Evolutionary conservation across 2,797 vertebrate species (phyloP).

Genomic region (Phoebastria nigripes): DNA sequence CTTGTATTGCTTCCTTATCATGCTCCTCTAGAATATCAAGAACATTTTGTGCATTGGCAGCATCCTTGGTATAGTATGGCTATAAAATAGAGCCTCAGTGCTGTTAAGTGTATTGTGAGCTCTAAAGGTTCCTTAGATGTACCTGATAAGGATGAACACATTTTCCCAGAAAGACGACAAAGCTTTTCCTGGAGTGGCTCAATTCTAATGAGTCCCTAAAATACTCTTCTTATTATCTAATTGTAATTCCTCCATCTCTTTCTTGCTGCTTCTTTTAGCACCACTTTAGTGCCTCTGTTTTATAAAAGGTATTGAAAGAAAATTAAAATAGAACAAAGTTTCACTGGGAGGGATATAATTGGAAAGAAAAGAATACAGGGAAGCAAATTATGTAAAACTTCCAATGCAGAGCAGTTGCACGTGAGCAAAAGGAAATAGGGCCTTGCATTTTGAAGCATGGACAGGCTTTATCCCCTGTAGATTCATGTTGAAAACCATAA

Average conservation of each 20-base stretch:
- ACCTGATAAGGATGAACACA: background rate
- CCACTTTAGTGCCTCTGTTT: background rate
- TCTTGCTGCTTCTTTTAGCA: background rate
- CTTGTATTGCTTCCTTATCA: background rate
- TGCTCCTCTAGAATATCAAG: background rate
- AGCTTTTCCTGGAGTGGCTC: background rate
- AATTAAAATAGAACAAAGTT: background rate
- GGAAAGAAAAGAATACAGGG: background rate
- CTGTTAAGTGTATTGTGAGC: background rate
- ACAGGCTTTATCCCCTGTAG: background rate
- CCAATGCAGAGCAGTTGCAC: background rate
- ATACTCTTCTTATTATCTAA: background rate
- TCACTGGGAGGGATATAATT: background rate
- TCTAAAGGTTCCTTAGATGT: background rate
- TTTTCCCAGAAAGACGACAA: background rate
- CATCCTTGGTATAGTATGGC: background rate
- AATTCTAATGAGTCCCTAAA: background rate
- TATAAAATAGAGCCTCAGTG: background rate
- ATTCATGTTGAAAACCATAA: background rate
- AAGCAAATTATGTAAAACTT: background rate
- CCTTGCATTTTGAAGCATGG: background rate
- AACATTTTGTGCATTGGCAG: background rate
- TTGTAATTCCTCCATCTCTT: background rate
- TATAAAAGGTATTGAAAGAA: background rate
- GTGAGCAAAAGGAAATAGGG: background rate